Conservation (phyloP, 2,888 invertebrate genomes). For the Apamea anceps region DNA sequence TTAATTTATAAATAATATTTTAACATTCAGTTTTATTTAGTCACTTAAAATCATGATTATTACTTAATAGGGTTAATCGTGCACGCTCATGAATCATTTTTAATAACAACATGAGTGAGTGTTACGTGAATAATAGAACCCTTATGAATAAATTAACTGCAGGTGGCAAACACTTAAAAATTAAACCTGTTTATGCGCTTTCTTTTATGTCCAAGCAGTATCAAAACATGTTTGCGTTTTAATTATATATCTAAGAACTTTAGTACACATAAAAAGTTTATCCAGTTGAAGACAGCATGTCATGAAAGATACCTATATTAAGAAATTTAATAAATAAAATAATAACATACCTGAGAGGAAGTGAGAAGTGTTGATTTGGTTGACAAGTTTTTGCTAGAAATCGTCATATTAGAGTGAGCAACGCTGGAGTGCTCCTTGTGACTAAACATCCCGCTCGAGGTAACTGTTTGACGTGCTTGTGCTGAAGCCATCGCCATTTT, state of each 20-base stretch:
- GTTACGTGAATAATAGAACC: neutral
- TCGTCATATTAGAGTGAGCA: conserved; percentile 95
- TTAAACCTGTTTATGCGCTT: neutral
- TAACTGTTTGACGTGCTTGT: conserved; percentile 95
- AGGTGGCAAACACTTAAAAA: neutral
- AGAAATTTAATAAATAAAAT: conserved; percentile 14
- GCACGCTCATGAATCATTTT: neutral
- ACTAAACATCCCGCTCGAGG: conserved; percentile 94
- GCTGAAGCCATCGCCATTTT: conserved; percentile 93
- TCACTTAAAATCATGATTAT: neutral
- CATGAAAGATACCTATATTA: neutral
- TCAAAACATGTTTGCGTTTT: neutral
- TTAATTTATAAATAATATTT: neutral
- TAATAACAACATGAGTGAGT: neutral
- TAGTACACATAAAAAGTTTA: neutral
- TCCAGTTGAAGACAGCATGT: neutral
- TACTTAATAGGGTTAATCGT: neutral
- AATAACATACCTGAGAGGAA: conserved; percentile 86
- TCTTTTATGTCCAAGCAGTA: neutral
- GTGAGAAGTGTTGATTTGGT: conserved; percentile 91
- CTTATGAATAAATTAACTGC: neutral
- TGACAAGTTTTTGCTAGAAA: conserved; percentile 93
- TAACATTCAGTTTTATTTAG: neutral
- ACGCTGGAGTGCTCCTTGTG: conserved; percentile 92
- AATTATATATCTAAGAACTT: conserved; percentile 6